Evolutionary conservation across 2,113 vertebrate species (phyloP), one percentile per base, ranked within the genome.

Genomic region (Tenebrosternarchus preto): DNA sequence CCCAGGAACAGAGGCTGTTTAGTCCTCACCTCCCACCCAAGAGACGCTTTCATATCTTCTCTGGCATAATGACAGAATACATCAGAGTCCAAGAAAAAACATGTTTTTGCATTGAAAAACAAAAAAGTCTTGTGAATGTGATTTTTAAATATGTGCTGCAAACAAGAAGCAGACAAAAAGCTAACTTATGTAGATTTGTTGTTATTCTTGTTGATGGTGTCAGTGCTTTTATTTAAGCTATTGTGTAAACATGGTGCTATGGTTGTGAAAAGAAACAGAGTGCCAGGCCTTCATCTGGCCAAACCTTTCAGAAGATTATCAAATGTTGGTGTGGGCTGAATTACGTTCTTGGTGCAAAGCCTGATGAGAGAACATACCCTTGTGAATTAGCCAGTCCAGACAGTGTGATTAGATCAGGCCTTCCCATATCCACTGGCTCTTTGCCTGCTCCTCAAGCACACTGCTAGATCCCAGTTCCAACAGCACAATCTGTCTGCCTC

Each of bases 11-110:
- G 74, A 66, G 60, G 25, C 74, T 66, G 60, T 76, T 76, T 50
- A 76, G 64, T 76, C 36, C 8, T 46, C 50, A 50, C 74, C 74
- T 53, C 60, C 60, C 8, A 63, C 60, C 74, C 60, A 27, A 9
- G 74, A 64, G 60, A 53, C 24, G 25, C 74, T 76, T 76, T 76
- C 60, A 76, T 76, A 68, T 76, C 64, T 76, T 64, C 74, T 76
- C 39, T 76, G 74, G 63, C 43, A 66, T 76, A 64, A 76, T 76
- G 57, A 76, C 60, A 76, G 74, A 50, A 64, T 64, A 64, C 50
- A 50, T 66, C 74, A 66, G 59, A 66, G 59, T 64, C 39, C 22
- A 50, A 76, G 57, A 63, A 31, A 11, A 64, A 27, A 6, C 22
- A 50, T 5, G 9, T 20, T 46, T 50, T 63, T 59, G 22, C 16